phyloP scores from a whole-genome alignment of 2,797 vertebrate genomes.

The Mionectes olivaceus region DNA sequence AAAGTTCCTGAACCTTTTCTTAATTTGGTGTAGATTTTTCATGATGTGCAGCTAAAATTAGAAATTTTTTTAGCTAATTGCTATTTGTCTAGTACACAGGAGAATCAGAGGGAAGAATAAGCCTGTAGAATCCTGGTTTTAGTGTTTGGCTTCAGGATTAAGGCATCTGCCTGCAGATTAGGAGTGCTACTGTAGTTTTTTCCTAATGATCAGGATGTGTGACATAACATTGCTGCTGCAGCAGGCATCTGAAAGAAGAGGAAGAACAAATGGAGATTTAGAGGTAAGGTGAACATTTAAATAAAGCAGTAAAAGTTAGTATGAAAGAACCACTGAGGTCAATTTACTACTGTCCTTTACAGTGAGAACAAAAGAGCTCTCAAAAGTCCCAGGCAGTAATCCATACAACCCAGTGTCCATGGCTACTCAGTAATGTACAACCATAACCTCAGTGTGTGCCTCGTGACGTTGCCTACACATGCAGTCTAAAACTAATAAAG shows the following conservation, averaged over 20 bases:
- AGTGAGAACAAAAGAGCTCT: neutral
- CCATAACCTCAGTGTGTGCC: neutral
- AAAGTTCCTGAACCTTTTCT: neutral
- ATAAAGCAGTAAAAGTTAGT: neutral
- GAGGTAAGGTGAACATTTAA: neutral
- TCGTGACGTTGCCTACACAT: rapidly evolving
- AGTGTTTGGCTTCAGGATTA: neutral
- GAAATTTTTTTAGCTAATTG: neutral
- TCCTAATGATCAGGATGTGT: neutral
- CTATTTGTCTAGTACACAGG: neutral
- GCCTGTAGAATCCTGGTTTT: neutral
- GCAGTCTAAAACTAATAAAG: neutral
- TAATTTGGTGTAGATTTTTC: neutral
- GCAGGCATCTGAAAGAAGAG: neutral
- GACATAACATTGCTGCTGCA: neutral
- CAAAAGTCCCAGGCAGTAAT: neutral
- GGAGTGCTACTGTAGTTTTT: neutral
- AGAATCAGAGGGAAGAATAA: neutral
- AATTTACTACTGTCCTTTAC: neutral
- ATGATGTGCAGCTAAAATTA: neutral
- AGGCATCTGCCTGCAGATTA: neutral
- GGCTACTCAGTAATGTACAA: neutral
- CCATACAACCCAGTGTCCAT: neutral
- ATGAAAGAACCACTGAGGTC: neutral
- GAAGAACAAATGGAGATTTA: neutral